Evolutionary conservation across 2,888 invertebrate genomes (phyloP), one percentile per base, ranked within the genome.

Genomic region (Sarcophaga variegata): DNA sequence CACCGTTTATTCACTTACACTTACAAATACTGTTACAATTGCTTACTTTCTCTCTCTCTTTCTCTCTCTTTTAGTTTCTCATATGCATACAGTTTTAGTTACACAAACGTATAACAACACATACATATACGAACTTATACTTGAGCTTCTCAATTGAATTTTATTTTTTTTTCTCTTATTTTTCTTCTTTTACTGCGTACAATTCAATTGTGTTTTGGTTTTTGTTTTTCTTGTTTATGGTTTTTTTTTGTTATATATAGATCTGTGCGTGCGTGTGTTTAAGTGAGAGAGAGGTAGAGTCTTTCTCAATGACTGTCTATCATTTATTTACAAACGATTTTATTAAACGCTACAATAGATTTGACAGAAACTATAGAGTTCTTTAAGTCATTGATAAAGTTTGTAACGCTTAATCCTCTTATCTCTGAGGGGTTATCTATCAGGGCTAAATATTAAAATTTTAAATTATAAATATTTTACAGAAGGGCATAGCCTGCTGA

Each of bases 1-100:
- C 78, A 54, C 64, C 49, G 63, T 63, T 74, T 72, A 77, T 54
- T 77, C 70, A 60, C 62, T 79, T 60, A 75, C 25, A 49, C 59
- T 59, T 17, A 62, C 62, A 62, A 62, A 20, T n/a, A 37, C 12
- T 59, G 5, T 22, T 47, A 22, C 17, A 49, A 25, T 22, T 54
- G 49, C 14, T 22, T 22, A 22, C 22, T 22, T 22, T 22, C 22
- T 64, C 37, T 27, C 6, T 62, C 49, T 25, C 69, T 49, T 22
- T 25, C 6, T 17, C 54, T 17, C 2, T 14, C 14, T n/a, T 17
- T 4, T 25, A 20, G 12, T 76, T 47, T 74, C 4, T 54, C 17
- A 14, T 54, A 54, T 54, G 17, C 37, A 37, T 2, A 37, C 37
- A 37, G 37, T 37, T 37, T 37, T 37, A 37, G n/a, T 45, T 37